These are phyloP conservation scores for Elephantulus edwardii DNA, from an alignment of 2,113 vertebrate genomes.

Conservation along the genomic window DNA sequence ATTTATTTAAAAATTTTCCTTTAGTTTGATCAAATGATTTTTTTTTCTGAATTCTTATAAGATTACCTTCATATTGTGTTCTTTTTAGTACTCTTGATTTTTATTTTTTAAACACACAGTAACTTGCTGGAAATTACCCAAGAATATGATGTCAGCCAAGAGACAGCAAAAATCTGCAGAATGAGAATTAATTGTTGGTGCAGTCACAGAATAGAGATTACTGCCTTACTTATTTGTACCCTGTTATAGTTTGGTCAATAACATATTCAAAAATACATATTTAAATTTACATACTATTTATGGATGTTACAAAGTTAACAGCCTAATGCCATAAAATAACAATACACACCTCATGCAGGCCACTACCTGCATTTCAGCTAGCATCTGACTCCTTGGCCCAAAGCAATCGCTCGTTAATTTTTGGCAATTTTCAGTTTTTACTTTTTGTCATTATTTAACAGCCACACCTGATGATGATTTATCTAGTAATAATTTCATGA, in stretches of 20 bases:
- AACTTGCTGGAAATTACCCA: conserved; percentile 34
- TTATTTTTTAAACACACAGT: conserved; percentile 1
- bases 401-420: conserved; percentile 11
- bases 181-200: conserved; percentile 49
- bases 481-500: not conserved
- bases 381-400: not conserved
- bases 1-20: not conserved
- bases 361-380: conserved; percentile 2
- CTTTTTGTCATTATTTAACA: not conserved
- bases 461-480: not conserved
- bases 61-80: not conserved
- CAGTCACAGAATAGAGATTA: conserved; percentile 24
- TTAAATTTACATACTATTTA: conserved; percentile 55
- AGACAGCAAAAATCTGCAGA: conserved; percentile 63
- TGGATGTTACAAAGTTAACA: conserved; percentile 17
- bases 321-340: conserved; percentile 48
- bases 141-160: conserved; percentile 28
- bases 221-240: conserved; percentile 31
- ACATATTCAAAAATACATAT: conserved; percentile 40
- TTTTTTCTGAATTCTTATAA: conserved; percentile 39
- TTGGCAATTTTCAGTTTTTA: not conserved
- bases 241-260: conserved; percentile 54
- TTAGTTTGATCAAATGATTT: not conserved
- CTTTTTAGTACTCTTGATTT: conserved; percentile 43
- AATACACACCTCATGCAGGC: not conserved